Evolutionary conservation across 2,888 invertebrate species (phyloP).

Genomic region (Spodoptera picta): DNA sequence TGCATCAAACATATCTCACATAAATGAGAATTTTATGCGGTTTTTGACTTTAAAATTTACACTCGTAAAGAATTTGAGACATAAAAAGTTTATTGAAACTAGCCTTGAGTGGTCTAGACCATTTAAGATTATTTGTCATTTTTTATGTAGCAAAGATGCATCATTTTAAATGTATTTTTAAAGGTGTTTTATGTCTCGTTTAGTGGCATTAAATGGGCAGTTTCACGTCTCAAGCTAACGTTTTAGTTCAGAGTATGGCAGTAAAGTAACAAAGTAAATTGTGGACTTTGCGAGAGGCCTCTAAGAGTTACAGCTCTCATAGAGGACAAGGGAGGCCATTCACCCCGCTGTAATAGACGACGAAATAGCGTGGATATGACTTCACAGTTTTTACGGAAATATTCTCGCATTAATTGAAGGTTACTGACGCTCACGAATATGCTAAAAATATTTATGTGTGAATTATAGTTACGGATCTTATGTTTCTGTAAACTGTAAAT

Average conservation of each 20-base stretch:
- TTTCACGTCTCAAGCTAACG: slow-evolving; percentile 54
- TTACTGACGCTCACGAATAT: slow-evolving; percentile 17
- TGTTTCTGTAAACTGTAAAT: not conserved
- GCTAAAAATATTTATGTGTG: slow-evolving; percentile 7
- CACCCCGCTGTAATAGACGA: slow-evolving; percentile 70
- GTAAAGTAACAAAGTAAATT: slow-evolving; percentile 69
- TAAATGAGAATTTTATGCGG: slow-evolving; percentile 60
- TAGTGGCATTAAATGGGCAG: slow-evolving; percentile 34
- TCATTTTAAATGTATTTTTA: slow-evolving; percentile 5
- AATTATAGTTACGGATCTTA: slow-evolving; percentile 15
- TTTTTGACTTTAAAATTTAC: slow-evolving; percentile 58
- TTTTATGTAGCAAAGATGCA: slow-evolving; percentile 13
- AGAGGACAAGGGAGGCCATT: slow-evolving; percentile 83
- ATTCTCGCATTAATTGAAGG: slow-evolving; percentile 31
- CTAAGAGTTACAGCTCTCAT: slow-evolving; percentile 72
- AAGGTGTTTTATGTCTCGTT: slow-evolving; percentile 14
- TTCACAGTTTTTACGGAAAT: slow-evolving; percentile 33
- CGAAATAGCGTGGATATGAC: slow-evolving; percentile 64
- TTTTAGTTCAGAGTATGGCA: slow-evolving; percentile 56
- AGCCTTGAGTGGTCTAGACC: slow-evolving; percentile 41
- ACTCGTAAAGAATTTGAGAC: slow-evolving; percentile 30
- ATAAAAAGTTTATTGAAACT: slow-evolving; percentile 26
- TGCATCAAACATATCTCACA: slow-evolving; percentile 53
- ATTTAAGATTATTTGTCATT: slow-evolving; percentile 15
- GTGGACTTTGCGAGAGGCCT: slow-evolving; percentile 71